Evolutionary conservation across 2,113 vertebrate species (phyloP).

Genomic region (Gasterosteus nipponicus): DNA sequence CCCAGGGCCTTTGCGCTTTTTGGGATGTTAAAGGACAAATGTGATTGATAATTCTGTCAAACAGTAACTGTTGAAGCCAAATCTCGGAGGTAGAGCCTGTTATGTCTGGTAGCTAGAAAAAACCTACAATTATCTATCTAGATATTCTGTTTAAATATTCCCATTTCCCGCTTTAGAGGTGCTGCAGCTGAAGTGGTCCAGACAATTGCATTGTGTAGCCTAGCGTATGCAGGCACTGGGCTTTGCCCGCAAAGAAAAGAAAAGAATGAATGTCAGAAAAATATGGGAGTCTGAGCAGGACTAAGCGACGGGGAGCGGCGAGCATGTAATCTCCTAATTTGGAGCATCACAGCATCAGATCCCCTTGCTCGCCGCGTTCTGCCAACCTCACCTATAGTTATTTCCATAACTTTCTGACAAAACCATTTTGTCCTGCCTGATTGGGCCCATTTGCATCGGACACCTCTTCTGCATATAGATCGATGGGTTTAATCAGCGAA

Average conservation of each 20-base stretch:
- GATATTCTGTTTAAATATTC: conserved; percentile 4
- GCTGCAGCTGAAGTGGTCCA: conserved; percentile 4
- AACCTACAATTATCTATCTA: too few relatives aligned
- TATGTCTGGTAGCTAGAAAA: conserved; percentile 1
- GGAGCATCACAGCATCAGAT: conserved; percentile 72
- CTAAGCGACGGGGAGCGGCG: conserved; percentile 54
- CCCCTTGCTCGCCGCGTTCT: conserved; percentile 25
- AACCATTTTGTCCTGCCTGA: conserved; percentile 93
- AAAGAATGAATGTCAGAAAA: conserved; percentile 71
- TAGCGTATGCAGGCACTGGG: conserved; percentile 13
- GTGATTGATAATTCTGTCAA: conserved; percentile 23
- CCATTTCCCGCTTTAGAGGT: not conserved
- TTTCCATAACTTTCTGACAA: conserved; percentile 89
- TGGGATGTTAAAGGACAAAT: conserved; percentile 18
- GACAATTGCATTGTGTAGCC: conserved; percentile 46
- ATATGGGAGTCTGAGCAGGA: conserved; percentile 65
- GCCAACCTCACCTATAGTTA: conserved; percentile 58
- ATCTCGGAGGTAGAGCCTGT: conserved; percentile 11
- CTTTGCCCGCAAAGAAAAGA: conserved; percentile 63
- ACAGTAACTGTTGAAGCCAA: conserved; percentile 12
- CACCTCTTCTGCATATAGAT: conserved; percentile 92
- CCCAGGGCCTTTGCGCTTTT: conserved; percentile 2
- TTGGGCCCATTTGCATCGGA: conserved; percentile 95
- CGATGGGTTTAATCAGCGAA: conserved; percentile 99
- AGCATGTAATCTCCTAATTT: conserved; percentile 83